Evolutionary conservation across 2,797 vertebrate species (phyloP).

Genomic region (Silurus aristotelis): DNA sequence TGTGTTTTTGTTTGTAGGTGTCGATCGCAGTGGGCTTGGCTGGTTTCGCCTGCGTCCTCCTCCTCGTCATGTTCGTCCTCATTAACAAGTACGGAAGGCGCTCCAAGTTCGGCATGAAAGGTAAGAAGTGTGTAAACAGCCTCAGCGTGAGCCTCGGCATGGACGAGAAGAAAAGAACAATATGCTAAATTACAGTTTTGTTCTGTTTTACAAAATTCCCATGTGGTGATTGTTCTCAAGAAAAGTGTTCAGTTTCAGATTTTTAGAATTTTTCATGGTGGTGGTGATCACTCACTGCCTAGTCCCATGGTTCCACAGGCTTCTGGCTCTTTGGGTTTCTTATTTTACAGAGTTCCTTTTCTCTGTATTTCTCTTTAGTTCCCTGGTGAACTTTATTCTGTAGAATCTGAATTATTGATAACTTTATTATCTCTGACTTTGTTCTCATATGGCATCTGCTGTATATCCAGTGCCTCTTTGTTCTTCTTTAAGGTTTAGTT

Average conservation of each 20-base stretch:
- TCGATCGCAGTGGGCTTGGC: slow-evolving; percentile 91
- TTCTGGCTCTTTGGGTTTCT: background rate
- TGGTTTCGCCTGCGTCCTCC: slow-evolving; percentile 87
- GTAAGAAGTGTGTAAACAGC: slow-evolving; percentile 67
- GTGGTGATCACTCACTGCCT: background rate
- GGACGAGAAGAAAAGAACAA: background rate
- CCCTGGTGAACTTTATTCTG: background rate
- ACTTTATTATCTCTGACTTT: background rate
- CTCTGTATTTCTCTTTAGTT: background rate
- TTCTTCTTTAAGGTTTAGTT: background rate
- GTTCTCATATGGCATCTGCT: too few species aligned
- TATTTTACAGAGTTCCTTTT: background rate
- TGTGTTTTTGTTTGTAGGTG: slow-evolving; percentile 72
- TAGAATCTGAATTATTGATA: background rate
- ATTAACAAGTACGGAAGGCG: slow-evolving; percentile 93
- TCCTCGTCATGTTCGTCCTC: slow-evolving; percentile 90
- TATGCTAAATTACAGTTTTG: background rate
- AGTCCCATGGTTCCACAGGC: background rate
- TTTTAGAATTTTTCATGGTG: background rate
- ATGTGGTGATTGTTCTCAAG: background rate
- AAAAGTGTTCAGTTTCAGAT: background rate
- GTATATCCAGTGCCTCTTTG: too few species aligned
- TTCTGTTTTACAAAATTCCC: background rate
- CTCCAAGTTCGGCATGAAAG: slow-evolving; percentile 97
- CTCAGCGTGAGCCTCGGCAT: background rate